These are phyloP conservation scores for Congeria kusceri DNA, from an alignment of 2,888 invertebrate species.

Conservation along the genomic window DNA sequence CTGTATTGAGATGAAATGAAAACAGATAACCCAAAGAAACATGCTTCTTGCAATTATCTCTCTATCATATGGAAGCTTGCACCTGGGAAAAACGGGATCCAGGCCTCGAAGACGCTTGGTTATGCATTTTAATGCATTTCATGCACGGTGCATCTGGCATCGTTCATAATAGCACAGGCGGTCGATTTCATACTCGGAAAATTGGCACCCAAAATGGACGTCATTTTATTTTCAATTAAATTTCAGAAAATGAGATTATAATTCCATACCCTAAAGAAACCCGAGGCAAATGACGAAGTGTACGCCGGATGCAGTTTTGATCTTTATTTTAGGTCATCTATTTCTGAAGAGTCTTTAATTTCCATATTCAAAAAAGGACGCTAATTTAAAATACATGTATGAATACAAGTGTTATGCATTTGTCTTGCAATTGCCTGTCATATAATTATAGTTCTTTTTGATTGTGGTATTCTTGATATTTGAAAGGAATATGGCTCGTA, in stretches of 20 bases:
- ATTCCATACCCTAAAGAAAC: conserved; percentile 20
- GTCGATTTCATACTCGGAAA: conserved; percentile 20
- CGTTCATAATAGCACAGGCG: conserved; percentile 25
- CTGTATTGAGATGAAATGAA: conserved; percentile 16
- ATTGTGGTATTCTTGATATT: too few species aligned
- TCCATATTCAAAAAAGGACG: too few species aligned
- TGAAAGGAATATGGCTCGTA: too few species aligned
- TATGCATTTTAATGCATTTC: conserved; percentile 44
- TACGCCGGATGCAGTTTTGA: neutral
- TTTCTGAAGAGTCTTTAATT: too few species aligned
- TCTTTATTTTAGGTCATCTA: too few species aligned
- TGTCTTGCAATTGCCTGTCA: too few species aligned
- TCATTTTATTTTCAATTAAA: conserved; percentile 35
- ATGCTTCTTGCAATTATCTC: conserved; percentile 35
- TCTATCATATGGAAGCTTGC: conserved; percentile 23
- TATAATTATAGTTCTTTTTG: too few species aligned
- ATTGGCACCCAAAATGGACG: conserved; percentile 24
- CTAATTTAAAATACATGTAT: too few species aligned
- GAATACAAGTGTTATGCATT: too few species aligned
- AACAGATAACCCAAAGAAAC: conserved; percentile 30
- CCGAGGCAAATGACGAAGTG: neutral
- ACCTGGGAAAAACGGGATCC: conserved; percentile 37
- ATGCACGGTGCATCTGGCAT: conserved; percentile 40
- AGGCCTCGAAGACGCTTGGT: conserved; percentile 34
- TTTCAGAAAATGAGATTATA: conserved; percentile 43